A percentile compares a stretch with the other conserved stretches of the same genome.
These are phyloP conservation scores for Amphiprion ocellaris DNA, from an alignment of 2,113 vertebrate species.

Conservation along the genomic window DNA sequence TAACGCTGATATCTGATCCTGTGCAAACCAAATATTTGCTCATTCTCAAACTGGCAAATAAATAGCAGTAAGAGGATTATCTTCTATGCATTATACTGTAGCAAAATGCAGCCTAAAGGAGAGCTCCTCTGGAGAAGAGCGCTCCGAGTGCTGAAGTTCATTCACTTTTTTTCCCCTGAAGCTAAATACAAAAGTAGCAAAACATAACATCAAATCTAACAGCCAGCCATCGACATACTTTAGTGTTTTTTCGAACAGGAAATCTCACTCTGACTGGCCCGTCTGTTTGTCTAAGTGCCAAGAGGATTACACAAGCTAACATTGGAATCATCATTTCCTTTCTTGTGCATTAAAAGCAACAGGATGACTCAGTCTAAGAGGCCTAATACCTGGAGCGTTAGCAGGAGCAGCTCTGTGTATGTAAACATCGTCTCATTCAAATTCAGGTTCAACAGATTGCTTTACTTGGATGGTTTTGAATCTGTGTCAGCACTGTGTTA, in stretches of 20 bases:
- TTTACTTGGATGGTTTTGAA: background rate
- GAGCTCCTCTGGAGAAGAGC: slow-evolving; percentile 13
- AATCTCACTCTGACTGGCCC: background rate
- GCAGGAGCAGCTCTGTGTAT: slow-evolving; percentile 19
- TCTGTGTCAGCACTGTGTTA: background rate
- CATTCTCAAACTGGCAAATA: slow-evolving; percentile 47
- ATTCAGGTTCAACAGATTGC: slow-evolving; percentile 18
- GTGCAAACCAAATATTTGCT: slow-evolving; percentile 54
- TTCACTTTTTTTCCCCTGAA: background rate
- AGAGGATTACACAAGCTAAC: slow-evolving; percentile 43
- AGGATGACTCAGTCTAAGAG: slow-evolving; percentile 29
- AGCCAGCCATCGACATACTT: slow-evolving; percentile 8
- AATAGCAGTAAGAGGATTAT: slow-evolving; percentile 26
- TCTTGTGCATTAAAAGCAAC: slow-evolving; percentile 33
- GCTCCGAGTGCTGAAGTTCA: slow-evolving; percentile 5
- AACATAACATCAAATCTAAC: slow-evolving; percentile 1
- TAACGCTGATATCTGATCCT: slow-evolving; percentile 26
- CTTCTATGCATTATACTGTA: slow-evolving; percentile 25
- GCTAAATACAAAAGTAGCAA: slow-evolving; percentile 8
- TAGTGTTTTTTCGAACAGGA: background rate
- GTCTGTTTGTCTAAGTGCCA: slow-evolving; percentile 42
- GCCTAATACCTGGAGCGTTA: slow-evolving; percentile 45
- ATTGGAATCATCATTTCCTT: slow-evolving; percentile 28
- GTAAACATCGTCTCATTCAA: slow-evolving; percentile 30
- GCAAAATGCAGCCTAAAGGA: slow-evolving; percentile 34